Evolutionary conservation across 2,113 vertebrate genomes (phyloP).

Genomic region (Platichthys stellatus): DNA sequence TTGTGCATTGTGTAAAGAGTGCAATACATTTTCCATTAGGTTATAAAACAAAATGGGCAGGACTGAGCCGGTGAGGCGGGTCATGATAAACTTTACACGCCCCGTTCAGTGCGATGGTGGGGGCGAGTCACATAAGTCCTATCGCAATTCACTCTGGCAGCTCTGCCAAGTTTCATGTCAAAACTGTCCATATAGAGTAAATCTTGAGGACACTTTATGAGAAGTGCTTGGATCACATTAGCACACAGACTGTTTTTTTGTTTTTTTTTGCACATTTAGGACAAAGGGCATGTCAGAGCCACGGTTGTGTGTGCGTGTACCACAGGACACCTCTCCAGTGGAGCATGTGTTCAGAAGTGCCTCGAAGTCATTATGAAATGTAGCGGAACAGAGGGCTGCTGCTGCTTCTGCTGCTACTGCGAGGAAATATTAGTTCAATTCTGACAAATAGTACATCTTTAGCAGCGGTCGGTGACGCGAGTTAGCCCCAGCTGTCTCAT

Average conservation of each 20-base stretch:
- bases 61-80: constrained; percentile 18
- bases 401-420: constrained; percentile 34
- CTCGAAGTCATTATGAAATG: constrained; percentile 58
- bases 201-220: constrained; percentile 72
- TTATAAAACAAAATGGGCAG: constrained; percentile 5
- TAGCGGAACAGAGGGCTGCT: constrained; percentile 46
- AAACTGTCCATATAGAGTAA: constrained; percentile 76
- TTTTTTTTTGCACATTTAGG: constrained; percentile 42
- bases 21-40: not conserved
- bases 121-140: constrained; percentile 72
- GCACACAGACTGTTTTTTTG: constrained; percentile 24
- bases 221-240: constrained; percentile 36
- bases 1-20: not conserved
- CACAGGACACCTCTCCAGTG: constrained; percentile 64
- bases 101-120: constrained; percentile 12
- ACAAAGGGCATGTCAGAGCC: constrained; percentile 72
- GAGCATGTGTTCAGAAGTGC: constrained; percentile 35
- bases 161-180: constrained; percentile 82
- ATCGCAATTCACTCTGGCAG: constrained; percentile 82
- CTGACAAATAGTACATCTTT: constrained; percentile 69
- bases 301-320: constrained; percentile 46
- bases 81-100: constrained; percentile 78
- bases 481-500: constrained; percentile 71
- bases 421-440: constrained; percentile 71
- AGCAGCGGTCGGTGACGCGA: constrained; percentile 61